Conservation (phyloP, 1,140 invertebrate genomes). For the Physella acuta region DNA sequence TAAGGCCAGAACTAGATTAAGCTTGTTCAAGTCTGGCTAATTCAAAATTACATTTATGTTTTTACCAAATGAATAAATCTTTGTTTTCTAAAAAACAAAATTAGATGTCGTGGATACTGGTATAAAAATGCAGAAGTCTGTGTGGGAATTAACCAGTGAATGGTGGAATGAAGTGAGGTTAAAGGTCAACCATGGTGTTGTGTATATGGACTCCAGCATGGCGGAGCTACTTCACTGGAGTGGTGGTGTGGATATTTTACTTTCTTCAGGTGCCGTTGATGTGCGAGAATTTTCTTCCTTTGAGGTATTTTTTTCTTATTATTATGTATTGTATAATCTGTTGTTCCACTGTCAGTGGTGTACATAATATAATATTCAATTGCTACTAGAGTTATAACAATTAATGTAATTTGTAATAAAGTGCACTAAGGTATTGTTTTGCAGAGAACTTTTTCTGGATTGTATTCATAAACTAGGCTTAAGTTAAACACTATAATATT, state of each 20-base stretch:
- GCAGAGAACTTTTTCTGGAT: too few relatives aligned
- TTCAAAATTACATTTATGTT: too few relatives aligned
- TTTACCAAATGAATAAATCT: too few relatives aligned
- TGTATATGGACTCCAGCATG: slow-evolving; percentile 66
- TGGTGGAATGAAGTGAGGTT: slow-evolving; percentile 59
- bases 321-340: neutral
- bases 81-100: too few relatives aligned
- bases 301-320: slow-evolving; percentile 60
- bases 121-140: slow-evolving; percentile 17
- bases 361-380: neutral
- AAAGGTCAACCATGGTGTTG: slow-evolving; percentile 66
- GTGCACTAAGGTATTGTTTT: too few relatives aligned
- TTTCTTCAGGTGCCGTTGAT: slow-evolving; percentile 63
- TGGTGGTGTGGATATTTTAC: slow-evolving; percentile 64
- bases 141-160: slow-evolving; percentile 54
- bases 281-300: slow-evolving; percentile 68
- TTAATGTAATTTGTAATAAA: neutral
- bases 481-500: too few relatives aligned
- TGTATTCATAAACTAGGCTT: too few relatives aligned
- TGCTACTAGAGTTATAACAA: neutral
- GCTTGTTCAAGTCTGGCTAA: too few relatives aligned
- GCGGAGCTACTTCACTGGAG: slow-evolving; percentile 69
- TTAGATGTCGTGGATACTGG: too few relatives aligned
- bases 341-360: neutral
- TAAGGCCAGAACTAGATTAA: too few relatives aligned